Evolutionary conservation across 2,113 vertebrate genomes (phyloP).

Genomic region (Myocastor coypus): DNA sequence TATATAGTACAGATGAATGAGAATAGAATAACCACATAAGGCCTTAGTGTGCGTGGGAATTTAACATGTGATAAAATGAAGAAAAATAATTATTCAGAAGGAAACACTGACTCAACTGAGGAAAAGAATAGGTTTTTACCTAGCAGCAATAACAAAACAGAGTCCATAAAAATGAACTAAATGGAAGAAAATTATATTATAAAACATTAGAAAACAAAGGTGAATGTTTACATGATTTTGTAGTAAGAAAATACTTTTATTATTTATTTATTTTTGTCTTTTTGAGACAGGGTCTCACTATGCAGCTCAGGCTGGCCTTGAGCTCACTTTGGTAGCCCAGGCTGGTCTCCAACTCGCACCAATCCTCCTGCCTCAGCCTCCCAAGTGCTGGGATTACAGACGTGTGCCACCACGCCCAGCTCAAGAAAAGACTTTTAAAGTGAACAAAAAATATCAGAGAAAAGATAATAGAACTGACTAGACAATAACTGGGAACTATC

Average conservation of each 20-base stretch:
- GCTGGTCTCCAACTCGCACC: too few relatives aligned
- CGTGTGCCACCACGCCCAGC: too few relatives aligned
- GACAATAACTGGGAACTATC: neutral
- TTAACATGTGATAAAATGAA: neutral
- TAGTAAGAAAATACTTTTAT: neutral
- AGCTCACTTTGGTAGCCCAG: too few relatives aligned
- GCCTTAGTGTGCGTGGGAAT: neutral
- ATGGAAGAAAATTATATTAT: neutral
- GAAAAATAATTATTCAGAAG: slow-evolving; percentile 20
- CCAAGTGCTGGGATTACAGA: too few relatives aligned
- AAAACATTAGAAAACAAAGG: slow-evolving; percentile 24
- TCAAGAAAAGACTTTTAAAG: neutral
- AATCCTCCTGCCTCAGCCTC: too few relatives aligned
- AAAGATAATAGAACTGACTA: neutral
- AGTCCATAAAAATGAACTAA: neutral
- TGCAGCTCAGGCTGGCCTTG: too few relatives aligned
- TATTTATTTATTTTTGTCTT: too few relatives aligned
- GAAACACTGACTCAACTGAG: neutral
- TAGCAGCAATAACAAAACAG: neutral
- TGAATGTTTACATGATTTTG: neutral
- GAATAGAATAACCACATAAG: neutral
- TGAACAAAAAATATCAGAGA: neutral
- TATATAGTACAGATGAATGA: neutral
- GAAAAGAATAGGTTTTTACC: neutral
- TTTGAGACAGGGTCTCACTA: too few relatives aligned